Base-by-base conservation (phyloP, 2,888 invertebrate genomes). In the Unio delphinus region DNA sequence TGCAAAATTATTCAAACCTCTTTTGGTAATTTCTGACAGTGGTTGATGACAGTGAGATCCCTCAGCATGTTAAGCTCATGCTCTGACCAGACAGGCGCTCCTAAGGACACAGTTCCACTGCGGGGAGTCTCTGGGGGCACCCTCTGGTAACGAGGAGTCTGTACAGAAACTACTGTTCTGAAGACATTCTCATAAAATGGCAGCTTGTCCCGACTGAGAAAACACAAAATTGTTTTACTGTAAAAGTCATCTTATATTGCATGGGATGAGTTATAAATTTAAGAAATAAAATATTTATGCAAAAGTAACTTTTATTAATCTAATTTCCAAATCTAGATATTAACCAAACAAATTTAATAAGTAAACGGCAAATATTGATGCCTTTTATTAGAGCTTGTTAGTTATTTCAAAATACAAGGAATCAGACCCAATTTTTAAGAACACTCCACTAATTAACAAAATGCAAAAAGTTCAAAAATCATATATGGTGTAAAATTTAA, bases 161-260 rank as follows among this genome's bases (percentile, higher is more conserved):
- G 88, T 8, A 84, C 82, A 3, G 76, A 75, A 6, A 87, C 75
- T 7, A 82, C 80, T 55, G 83, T 80, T 65, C 81, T 81, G 71
- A 88, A 89, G 3, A 89, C 80, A 45, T 85, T 76, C 72, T 88
- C 87, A 73, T 89, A 89, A 67, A 79, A 83, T 0, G 89, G 87
- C 55, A 89, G 78, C 61, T 88, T 78, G 57, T 89, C 88, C 15
- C 85, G 86, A 71, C 89, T 89, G 79, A 15, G 73, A 76, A 26
- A 63, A 54, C 62, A 61, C 54, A 34, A 65, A 57, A n/a, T 45
- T 11, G 45, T 45, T 45, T 45, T 64, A n/a, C 55, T 18, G 20
- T 11, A 23, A 28, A 28, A n/a, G 28, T 30, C n/a, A 61, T 61
- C 11, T 34, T 65, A 26, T 34, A 56, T 20, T 20, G 26, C 17